phyloP scores from a whole-genome alignment of 2,888 invertebrate species.

The Priapulus caudatus region DNA sequence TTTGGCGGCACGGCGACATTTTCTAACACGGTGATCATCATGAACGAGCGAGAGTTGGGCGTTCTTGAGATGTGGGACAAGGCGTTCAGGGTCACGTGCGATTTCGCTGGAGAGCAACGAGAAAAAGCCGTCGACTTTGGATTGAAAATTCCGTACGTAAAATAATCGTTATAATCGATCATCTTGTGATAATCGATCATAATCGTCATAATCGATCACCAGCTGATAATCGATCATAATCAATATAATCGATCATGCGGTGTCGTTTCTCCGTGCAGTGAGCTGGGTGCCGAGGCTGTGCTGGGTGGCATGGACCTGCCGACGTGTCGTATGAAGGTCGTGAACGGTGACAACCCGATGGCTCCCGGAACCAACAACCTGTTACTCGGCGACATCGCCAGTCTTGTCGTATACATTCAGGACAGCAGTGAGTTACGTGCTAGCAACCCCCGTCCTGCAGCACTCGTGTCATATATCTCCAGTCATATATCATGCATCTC shows the following conservation, averaged over 20 bases:
- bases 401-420: background rate
- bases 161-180: background rate
- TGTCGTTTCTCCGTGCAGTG: no score
- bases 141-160: background rate
- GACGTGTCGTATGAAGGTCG: background rate
- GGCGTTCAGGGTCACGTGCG: background rate
- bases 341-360: constrained; percentile 1
- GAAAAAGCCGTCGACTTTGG: background rate
- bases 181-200: no score
- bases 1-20: background rate
- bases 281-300: background rate
- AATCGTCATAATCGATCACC: no score
- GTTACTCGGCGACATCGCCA: background rate
- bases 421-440: background rate
- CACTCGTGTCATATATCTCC: no score
- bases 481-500: no score
- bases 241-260: no score
- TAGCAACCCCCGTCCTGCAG: no score
- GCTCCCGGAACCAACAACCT: background rate
- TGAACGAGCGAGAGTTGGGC: background rate
- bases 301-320: background rate
- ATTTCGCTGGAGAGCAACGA: background rate
- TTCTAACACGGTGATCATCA: background rate
- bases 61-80: constrained; percentile 1
- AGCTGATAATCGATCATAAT: no score